Conservation (phyloP, 2,113 vertebrate genomes). For the Lophotis ruficrista region DNA sequence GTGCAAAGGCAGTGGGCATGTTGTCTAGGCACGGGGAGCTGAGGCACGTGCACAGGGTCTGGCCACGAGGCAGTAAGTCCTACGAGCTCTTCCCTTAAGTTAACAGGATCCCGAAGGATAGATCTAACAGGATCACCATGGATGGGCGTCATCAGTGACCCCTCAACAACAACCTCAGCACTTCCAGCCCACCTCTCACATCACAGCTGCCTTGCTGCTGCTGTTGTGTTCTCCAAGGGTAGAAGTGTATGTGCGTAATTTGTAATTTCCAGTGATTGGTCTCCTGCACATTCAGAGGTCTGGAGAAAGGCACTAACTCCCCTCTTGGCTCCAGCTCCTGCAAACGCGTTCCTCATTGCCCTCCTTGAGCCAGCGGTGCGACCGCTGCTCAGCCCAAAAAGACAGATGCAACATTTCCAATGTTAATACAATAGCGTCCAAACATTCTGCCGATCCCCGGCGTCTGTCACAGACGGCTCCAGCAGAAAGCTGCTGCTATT, state of each 20-base stretch:
- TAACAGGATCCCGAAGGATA: background rate
- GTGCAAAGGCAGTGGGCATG: rapidly evolving
- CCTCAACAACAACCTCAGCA: rapidly evolving
- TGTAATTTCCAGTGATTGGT: background rate
- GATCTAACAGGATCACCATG: rapidly evolving
- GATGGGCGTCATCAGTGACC: background rate
- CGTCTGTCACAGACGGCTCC: background rate
- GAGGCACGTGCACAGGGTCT: rapidly evolving
- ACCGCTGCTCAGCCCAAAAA: rapidly evolving
- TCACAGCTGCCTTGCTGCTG: background rate
- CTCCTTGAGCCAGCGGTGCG: rapidly evolving
- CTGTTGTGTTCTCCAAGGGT: background rate
- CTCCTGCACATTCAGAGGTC: background rate
- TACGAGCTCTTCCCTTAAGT: rapidly evolving
- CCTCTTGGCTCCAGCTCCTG: background rate
- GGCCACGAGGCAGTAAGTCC: background rate
- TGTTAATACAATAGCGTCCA: background rate
- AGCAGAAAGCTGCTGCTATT: background rate
- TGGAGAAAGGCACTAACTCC: background rate
- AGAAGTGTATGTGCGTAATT: rapidly evolving
- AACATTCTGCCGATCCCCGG: background rate
- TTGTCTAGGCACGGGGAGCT: no score
- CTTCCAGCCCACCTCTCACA: background rate
- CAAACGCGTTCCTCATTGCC: rapidly evolving
- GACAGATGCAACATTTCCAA: background rate